phyloP scores from a whole-genome alignment of 1,140 invertebrate species.

The Danaus plexippus region DNA sequence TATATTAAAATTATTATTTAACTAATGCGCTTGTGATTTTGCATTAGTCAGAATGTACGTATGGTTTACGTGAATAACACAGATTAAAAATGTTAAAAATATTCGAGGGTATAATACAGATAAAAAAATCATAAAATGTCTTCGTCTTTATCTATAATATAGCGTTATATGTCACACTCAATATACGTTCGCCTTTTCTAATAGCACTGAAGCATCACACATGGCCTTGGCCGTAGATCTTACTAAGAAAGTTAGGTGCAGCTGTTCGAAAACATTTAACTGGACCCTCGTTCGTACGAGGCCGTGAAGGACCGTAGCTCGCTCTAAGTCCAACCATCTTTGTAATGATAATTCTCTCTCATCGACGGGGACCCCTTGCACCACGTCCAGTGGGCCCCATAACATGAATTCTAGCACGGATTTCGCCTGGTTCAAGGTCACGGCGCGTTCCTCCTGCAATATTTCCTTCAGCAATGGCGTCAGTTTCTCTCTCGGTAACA shows the following conservation, averaged over 20 bases:
- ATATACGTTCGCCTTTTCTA: constrained; percentile 72
- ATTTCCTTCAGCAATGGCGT: constrained; percentile 78
- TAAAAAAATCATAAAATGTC: too few species aligned
- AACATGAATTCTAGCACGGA: constrained; percentile 86
- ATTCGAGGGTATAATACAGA: background rate
- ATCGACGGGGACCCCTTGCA: constrained; percentile 75
- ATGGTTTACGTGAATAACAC: too few species aligned
- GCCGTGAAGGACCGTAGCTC: constrained; percentile 85
- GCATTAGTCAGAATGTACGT: too few species aligned
- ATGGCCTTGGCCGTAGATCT: constrained; percentile 84
- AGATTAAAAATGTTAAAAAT: constrained; percentile 3
- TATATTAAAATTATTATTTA: constrained; percentile 12
- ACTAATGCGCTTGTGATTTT: background rate
- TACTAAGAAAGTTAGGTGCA: constrained; percentile 86
- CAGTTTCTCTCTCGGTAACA: constrained; percentile 77
- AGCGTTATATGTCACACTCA: constrained; percentile 27
- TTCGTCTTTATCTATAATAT: constrained; percentile 5
- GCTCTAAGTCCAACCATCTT: constrained; percentile 86
- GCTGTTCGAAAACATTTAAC: constrained; percentile 83
- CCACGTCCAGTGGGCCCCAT: constrained; percentile 86
- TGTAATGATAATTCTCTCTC: constrained; percentile 82
- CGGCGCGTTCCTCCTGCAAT: constrained; percentile 78
- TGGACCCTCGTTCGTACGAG: constrained; percentile 81
- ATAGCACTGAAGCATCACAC: constrained; percentile 81
- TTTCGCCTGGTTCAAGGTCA: constrained; percentile 81